Percentiles rank a stretch among this genome's conserved stretches.
Evolutionary conservation across 2,113 vertebrate genomes (phyloP).

Genomic region (Polypterus senegalus): DNA sequence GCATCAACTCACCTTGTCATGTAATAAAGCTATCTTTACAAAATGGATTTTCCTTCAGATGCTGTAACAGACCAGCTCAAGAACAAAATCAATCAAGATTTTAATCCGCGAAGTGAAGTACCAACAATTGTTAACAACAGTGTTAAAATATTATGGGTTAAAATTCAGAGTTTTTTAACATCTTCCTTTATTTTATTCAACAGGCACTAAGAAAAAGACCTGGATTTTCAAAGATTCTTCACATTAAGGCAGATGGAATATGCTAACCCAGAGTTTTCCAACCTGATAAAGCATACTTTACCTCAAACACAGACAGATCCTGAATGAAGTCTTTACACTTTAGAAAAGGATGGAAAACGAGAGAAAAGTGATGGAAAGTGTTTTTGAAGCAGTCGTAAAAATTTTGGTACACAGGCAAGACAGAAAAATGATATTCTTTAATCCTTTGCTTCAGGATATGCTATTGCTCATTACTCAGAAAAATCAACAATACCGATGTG

Average conservation of each 20-base stretch:
- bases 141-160: neutral
- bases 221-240: conserved; percentile 95
- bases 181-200: conserved; percentile 12
- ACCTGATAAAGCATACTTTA: conserved; percentile 10
- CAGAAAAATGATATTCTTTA: neutral
- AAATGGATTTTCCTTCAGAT: too few relatives aligned
- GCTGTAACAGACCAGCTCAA: too few relatives aligned
- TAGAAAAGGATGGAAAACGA: conserved; percentile 2
- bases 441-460: too few relatives aligned
- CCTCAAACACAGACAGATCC: conserved; percentile 1
- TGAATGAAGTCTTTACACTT: neutral
- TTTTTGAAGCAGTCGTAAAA: too few relatives aligned
- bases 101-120: too few relatives aligned
- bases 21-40: too few relatives aligned
- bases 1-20: too few relatives aligned
- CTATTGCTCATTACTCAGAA: too few relatives aligned
- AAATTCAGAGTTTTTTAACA: neutral
- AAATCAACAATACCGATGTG: too few relatives aligned
- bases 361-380: neutral
- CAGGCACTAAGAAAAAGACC: conserved; percentile 91
- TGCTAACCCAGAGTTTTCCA: conserved; percentile 61
- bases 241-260: conserved; percentile 85
- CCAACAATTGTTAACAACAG: neutral
- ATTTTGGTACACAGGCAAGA: conserved; percentile 6
- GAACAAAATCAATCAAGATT: too few relatives aligned